These are phyloP conservation scores for Drosophila willistoni DNA, from an alignment of 1,140 invertebrate genomes.

Conservation along the genomic window DNA sequence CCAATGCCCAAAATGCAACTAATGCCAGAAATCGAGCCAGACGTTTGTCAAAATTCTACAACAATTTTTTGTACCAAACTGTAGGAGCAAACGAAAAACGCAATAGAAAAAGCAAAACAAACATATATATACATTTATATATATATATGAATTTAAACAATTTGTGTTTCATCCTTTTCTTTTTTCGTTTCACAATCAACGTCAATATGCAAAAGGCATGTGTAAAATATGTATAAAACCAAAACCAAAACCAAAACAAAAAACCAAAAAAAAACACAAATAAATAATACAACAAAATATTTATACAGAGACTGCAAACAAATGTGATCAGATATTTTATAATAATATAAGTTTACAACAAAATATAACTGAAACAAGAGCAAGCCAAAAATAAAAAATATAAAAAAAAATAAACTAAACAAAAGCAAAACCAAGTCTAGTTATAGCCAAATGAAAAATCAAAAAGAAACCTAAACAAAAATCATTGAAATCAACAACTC, in stretches of 20 bases:
- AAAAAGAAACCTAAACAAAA: slow-evolving; percentile 61
- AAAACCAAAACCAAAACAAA: slow-evolving; percentile 43
- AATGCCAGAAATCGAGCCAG: slow-evolving; percentile 52
- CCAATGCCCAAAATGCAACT: background rate
- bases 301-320: slow-evolving; percentile 83
- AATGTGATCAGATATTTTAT: slow-evolving; percentile 84
- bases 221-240: slow-evolving; percentile 71
- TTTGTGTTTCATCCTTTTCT: slow-evolving; percentile 30
- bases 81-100: slow-evolving; percentile 83
- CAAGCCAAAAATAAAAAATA: background rate
- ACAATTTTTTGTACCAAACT: slow-evolving; percentile 77
- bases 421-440: slow-evolving; percentile 32
- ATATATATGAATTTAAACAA: background rate
- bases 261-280: slow-evolving; percentile 46
- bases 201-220: slow-evolving; percentile 31
- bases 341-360: slow-evolving; percentile 80
- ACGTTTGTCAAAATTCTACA: slow-evolving; percentile 80
- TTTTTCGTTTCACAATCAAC: slow-evolving; percentile 7
- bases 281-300: slow-evolving; percentile 76
- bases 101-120: slow-evolving; percentile 51
- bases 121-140: slow-evolving; percentile 10
- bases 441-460: slow-evolving; percentile 72
- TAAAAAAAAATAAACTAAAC: background rate
- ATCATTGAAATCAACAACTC: slow-evolving; percentile 33
- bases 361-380: slow-evolving; percentile 51